Evolutionary conservation across 2,113 vertebrate genomes (phyloP), one percentile per base, ranked within the genome.

Genomic region (Martes martes): DNA sequence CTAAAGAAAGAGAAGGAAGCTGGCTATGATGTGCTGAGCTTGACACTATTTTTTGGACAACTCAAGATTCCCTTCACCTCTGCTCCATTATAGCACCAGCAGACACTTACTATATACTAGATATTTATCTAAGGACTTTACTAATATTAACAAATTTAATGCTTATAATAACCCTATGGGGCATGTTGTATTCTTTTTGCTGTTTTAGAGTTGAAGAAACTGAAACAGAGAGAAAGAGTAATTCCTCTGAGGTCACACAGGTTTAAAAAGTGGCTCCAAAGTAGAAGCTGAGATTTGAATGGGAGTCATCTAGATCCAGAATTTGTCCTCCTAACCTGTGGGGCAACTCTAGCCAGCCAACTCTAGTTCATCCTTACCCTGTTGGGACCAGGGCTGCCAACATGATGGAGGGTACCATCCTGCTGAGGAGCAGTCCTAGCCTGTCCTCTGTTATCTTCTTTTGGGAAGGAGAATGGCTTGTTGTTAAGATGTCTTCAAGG

Each of bases 1-100:
- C 55, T 81, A 36, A 76, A 96, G 42, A 96, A 50, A 95, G 92
- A 97, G 91, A 93, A 95, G 95, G 96, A 96, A 96, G n/a, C 84
- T 95, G 57, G 71, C n/a, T 50, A 3, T 94, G 67, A 86, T 84
- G 57, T 88, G 80, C 92, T 94, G 76, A 96, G 45, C 52, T 61
- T 80, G 71, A 59, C 92, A 83, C 33, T 92, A 4, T 57, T 79
- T 79, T 69, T 80, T 15, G 61, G 33, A 79, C 78, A 80, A 76
- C 73, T 80, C 82, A 93, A 73, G 79, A 33, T 42, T 83, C 42
- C 19, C 11, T 69, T 93, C 61, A 45, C n/a, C 52, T 93, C 50
- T 89, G 86, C 28, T 79, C 78, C 69, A 50, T 23, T 42, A 15
- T 4, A 50, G 50, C n/a, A 24, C n/a, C 1, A 59, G 36, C 55